Evolutionary conservation across 2,888 invertebrate species (phyloP).

Genomic region (Macropis europaea): DNA sequence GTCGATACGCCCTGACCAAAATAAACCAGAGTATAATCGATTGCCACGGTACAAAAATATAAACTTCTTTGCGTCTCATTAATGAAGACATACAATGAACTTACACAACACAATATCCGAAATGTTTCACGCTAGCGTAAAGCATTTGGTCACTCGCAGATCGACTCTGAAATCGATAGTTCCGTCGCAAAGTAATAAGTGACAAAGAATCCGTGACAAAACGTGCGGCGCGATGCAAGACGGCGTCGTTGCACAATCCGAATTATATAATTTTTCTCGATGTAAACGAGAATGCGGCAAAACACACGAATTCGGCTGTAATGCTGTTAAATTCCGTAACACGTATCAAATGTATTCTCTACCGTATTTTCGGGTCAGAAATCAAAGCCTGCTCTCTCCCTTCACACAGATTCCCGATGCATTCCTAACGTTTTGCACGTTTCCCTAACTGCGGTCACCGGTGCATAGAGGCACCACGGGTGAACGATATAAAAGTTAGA

Average conservation of each 20-base stretch:
- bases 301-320: slow-evolving; percentile 1
- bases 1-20: too few relatives aligned
- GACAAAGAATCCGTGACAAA: neutral
- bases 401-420: slow-evolving; percentile 6
- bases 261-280: slow-evolving; percentile 8
- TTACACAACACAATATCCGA: too few relatives aligned
- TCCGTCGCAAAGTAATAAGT: neutral
- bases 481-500: slow-evolving; percentile 37
- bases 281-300: neutral
- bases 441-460: slow-evolving; percentile 7
- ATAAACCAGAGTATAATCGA: too few relatives aligned
- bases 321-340: slow-evolving; percentile 13
- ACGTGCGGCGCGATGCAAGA: neutral
- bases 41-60: too few relatives aligned
- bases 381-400: neutral
- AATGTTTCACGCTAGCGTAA: too few relatives aligned
- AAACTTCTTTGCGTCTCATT: too few relatives aligned
- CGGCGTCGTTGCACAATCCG: neutral
- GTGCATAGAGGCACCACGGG: slow-evolving; percentile 13
- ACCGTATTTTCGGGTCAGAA: neutral
- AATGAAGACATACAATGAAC: too few relatives aligned
- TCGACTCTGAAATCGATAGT: too few relatives aligned
- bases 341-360: slow-evolving; percentile 21
- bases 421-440: slow-evolving; percentile 28
- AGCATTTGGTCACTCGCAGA: too few relatives aligned